A percentile compares a stretch with the other conserved stretches of the same genome.
Evolutionary conservation across 2,113 vertebrate genomes (phyloP).

Genomic region (Siniperca knerii): DNA sequence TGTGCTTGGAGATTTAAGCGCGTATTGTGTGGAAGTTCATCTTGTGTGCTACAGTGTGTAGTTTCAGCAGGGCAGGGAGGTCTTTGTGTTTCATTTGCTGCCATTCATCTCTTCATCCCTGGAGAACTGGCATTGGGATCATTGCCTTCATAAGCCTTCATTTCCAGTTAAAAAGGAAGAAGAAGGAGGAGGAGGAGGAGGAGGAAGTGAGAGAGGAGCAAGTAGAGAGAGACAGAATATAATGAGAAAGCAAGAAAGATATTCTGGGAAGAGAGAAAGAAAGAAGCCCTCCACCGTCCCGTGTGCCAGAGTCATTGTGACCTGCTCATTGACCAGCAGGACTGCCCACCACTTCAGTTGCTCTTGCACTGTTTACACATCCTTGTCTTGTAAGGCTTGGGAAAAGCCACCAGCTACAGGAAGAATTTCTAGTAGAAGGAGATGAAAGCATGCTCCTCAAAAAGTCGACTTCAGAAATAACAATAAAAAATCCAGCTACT

Average conservation of each 20-base stretch:
- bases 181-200: constrained; percentile 6
- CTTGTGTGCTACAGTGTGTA: constrained; percentile 35
- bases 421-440: constrained; percentile 26
- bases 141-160: constrained; percentile 69
- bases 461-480: constrained; percentile 37
- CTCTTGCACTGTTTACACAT: constrained; percentile 62
- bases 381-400: constrained; percentile 62
- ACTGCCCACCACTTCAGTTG: constrained; percentile 73
- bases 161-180: constrained; percentile 51
- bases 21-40: constrained; percentile 18
- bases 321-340: constrained; percentile 63
- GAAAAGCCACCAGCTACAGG: constrained; percentile 60
- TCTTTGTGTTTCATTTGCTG: constrained; percentile 58
- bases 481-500: background rate
- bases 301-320: constrained; percentile 73
- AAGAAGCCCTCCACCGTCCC: constrained; percentile 52
- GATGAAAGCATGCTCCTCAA: constrained; percentile 33
- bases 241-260: constrained; percentile 61
- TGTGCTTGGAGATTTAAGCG: constrained; percentile 26
- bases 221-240: constrained; percentile 35
- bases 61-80: constrained; percentile 42
- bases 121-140: constrained; percentile 67
- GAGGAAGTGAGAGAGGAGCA: background rate
- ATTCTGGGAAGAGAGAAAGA: constrained; percentile 55
- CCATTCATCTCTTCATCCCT: constrained; percentile 56